Conservation (phyloP, 2,888 invertebrate species). For the Camptogramma bilineatum region DNA sequence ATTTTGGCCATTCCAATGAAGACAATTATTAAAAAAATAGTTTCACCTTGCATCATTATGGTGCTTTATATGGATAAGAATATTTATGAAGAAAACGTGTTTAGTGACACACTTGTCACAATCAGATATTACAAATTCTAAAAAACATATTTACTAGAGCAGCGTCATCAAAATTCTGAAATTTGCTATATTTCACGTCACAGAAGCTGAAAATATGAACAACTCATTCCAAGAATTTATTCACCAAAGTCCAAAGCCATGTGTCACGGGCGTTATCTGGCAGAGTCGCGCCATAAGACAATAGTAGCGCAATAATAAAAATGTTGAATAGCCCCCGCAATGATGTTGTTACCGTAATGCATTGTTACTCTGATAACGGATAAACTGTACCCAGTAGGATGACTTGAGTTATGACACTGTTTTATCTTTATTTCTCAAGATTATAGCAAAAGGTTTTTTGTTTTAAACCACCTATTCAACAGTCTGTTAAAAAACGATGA, state of each 20-base stretch:
- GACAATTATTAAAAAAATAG: too few species aligned
- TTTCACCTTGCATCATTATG: too few species aligned
- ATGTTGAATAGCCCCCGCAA: constrained; percentile 85
- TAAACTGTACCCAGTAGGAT: constrained; percentile 84
- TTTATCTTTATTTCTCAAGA: constrained; percentile 40
- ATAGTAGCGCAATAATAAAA: constrained; percentile 86
- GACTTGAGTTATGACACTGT: constrained; percentile 52
- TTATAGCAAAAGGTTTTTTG: constrained; percentile 2
- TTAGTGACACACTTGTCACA: too few species aligned
- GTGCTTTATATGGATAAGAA: too few species aligned
- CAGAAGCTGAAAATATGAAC: background rate
- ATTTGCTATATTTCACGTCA: too few species aligned
- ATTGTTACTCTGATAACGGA: constrained; percentile 82
- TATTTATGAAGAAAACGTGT: too few species aligned
- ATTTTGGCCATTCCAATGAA: too few species aligned
- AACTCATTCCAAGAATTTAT: constrained; percentile 1
- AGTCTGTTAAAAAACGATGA: too few species aligned
- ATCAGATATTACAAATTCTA: too few species aligned
- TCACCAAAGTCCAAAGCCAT: constrained; percentile 39
- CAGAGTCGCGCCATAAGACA: constrained; percentile 83
- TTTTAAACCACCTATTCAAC: background rate
- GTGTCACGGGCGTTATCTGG: constrained; percentile 69
- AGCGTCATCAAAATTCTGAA: too few species aligned
- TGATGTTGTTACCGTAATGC: constrained; percentile 83
- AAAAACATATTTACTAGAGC: too few species aligned